Conservation (phyloP, 2,113 vertebrate genomes). For the Sceloporus undulatus region DNA sequence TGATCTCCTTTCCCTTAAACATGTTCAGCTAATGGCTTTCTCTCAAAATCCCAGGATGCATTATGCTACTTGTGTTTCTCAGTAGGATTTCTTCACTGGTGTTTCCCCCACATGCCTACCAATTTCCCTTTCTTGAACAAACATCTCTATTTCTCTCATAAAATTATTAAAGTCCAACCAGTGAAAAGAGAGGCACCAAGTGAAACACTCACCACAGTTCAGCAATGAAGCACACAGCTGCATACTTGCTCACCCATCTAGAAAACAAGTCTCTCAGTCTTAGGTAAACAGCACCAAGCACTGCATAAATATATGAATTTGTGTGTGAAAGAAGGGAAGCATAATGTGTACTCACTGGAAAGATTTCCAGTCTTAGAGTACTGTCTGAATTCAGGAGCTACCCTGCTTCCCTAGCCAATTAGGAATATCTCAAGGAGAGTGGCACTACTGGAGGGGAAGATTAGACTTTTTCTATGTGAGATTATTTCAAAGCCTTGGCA, state of each 20-base stretch:
- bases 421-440: no score
- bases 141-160: background rate
- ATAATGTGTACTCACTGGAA: background rate
- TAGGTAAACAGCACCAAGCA: background rate
- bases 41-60: background rate
- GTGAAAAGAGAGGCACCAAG: background rate
- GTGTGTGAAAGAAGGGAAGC: background rate
- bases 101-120: background rate
- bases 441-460: no score
- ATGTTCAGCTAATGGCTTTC: background rate
- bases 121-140: background rate
- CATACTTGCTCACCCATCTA: background rate
- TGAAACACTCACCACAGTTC: background rate
- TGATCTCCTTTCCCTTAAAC: background rate
- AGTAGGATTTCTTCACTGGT: background rate
- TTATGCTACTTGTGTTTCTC: background rate
- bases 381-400: no score
- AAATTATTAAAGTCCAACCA: background rate
- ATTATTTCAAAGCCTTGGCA: no score
- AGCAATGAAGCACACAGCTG: background rate
- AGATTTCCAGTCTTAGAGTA: no score
- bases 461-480: no score
- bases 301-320: background rate
- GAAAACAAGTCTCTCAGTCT: background rate
- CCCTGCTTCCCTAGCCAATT: no score